Base-by-base conservation (phyloP, 2,797 vertebrate genomes). In the Thunnus albacares region DNA sequence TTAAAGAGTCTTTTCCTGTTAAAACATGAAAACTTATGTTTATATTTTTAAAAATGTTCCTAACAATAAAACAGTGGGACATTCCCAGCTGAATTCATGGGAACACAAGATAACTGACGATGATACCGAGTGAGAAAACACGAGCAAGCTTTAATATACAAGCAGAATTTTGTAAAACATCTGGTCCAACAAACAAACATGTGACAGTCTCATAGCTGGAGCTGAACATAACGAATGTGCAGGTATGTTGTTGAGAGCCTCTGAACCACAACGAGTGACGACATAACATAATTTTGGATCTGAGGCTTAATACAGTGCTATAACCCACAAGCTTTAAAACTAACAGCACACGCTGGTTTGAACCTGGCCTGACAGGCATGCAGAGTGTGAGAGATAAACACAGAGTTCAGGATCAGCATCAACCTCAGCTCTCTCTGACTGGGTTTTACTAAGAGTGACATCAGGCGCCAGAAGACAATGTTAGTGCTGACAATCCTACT, bases 391-490 rank as follows among this genome's bases (percentile, higher is more conserved):
- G 71, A 63, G 72, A 83, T 75, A 61, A 72, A 77, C 70, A 28
- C 33, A 70, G 53, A 85, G 70, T 80, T 79, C 38, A 82, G 77
- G 61, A 74, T 81, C 82, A 83, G 75, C 71, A 70, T 87, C 80
- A 68, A 68, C 72, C 75, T 84, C 71, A 76, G 67, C 77, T 51
- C 82, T 71, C 80, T 77, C 84, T 74, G 82, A 64, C 88, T 75
- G 91, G 92, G 88, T 92, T 93, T 93, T 92, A 92, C 74, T 71
- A 78, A 86, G 77, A 88, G 89, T 93, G 94, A 94, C 85, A 89
- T 92, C 93, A 90, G 88, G 86, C 85, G 71, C 87, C 85, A 86
- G 87, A 83, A 94, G 92, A 96, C 95, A 96, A 96, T 96, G 94
- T 86, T 91, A 94, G 67, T 95, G 96, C 96, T 96, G 95, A 96